Conservation (phyloP, 2,888 invertebrate genomes). For the Nephrocerus scutellatus region DNA sequence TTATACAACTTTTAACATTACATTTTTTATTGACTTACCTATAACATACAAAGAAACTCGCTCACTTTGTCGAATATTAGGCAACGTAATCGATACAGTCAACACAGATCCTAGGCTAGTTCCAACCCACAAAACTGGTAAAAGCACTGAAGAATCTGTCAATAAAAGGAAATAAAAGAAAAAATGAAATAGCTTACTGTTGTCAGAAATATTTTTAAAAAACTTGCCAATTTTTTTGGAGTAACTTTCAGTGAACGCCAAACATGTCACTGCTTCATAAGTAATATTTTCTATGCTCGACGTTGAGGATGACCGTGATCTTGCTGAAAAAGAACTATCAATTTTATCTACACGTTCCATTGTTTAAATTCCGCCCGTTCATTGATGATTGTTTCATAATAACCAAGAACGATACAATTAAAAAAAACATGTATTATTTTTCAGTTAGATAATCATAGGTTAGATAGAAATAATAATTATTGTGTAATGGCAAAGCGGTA, state of each 20-base stretch:
- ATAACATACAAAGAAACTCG: constrained; percentile 83
- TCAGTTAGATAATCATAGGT: too few relatives aligned
- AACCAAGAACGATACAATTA: too few relatives aligned
- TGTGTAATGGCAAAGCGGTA: too few relatives aligned
- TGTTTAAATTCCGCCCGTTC: too few relatives aligned
- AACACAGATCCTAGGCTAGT: constrained; percentile 94
- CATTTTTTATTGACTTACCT: too few relatives aligned
- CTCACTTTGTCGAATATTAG: constrained; percentile 73
- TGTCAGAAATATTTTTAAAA: too few relatives aligned
- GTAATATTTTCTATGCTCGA: constrained; percentile 96
- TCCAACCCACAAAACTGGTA: constrained; percentile 95
- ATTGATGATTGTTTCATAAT: too few relatives aligned
- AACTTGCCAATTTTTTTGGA: constrained; percentile 84
- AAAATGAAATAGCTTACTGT: too few relatives aligned
- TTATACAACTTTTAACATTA: too few relatives aligned
- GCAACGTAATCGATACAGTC: constrained; percentile 80
- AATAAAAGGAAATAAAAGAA: too few relatives aligned
- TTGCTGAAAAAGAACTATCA: constrained; percentile 93
- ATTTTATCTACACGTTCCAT: constrained; percentile 93
- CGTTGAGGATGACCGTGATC: constrained; percentile 95
- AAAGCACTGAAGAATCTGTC: constrained; percentile 71
- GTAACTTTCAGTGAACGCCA: constrained; percentile 93
- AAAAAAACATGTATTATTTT: too few relatives aligned
- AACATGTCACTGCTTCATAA: constrained; percentile 90
- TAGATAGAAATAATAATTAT: too few relatives aligned